Conservation (phyloP, 2,113 vertebrate species). For the Onychostoma macrolepis region DNA sequence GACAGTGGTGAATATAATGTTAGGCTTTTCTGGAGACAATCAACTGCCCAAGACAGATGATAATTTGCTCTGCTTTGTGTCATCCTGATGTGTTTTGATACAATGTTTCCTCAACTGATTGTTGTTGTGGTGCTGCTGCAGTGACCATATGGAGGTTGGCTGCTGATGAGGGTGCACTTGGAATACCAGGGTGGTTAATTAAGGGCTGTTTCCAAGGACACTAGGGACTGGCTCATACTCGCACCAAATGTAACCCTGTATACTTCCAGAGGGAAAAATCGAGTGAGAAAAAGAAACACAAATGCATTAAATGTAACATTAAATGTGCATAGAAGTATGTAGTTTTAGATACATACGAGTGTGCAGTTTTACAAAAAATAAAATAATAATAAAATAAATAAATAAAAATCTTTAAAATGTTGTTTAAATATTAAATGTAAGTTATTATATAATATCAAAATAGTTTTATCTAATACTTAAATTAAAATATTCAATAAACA, state of each 20-base stretch:
- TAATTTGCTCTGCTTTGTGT: constrained; percentile 93
- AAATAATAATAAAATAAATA: not conserved
- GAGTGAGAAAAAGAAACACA: not conserved
- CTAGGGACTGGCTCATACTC: constrained; percentile 76
- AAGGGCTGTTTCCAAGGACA: constrained; percentile 95
- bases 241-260: constrained; percentile 65
- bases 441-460: not conserved
- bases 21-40: not conserved
- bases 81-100: constrained; percentile 82
- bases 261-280: constrained; percentile 73
- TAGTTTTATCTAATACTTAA: not conserved
- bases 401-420: not conserved
- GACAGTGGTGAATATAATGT: not conserved
- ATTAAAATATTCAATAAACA: not conserved
- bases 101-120: constrained; percentile 91
- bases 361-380: not conserved
- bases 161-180: constrained; percentile 83
- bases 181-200: constrained; percentile 99
- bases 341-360: not conserved
- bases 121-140: constrained; percentile 85
- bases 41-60: constrained; percentile 84
- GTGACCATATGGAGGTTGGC: constrained; percentile 93
- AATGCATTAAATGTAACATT: not conserved
- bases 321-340: not conserved
- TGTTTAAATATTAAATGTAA: not conserved